These are phyloP conservation scores for Nibea albiflora DNA, from an alignment of 2,113 vertebrate species.

Conservation along the genomic window DNA sequence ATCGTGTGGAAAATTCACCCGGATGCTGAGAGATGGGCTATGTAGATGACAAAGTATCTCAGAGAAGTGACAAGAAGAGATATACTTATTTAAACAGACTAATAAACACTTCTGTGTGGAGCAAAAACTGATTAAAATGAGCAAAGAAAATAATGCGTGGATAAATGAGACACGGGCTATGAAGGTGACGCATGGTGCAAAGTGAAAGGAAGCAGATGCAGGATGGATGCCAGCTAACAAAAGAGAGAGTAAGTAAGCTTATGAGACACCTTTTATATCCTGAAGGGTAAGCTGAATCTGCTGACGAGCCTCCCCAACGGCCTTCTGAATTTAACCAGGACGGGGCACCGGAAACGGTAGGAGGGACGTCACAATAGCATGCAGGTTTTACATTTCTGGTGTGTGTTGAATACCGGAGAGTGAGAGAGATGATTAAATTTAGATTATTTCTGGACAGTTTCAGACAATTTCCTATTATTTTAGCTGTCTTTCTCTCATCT, in stretches of 20 bases:
- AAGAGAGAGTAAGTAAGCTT: neutral
- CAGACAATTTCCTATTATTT: no score
- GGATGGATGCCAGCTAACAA: no score
- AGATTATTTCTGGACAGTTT: neutral
- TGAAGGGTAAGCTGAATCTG: neutral
- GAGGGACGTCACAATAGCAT: neutral
- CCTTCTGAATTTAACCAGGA: neutral
- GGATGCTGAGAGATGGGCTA: slow-evolving; percentile 5
- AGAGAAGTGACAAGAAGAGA: neutral
- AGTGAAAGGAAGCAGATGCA: neutral
- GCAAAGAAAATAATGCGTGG: neutral
- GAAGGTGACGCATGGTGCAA: neutral
- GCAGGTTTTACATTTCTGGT: neutral
- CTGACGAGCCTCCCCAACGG: neutral
- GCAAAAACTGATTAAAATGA: neutral
- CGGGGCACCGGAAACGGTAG: neutral
- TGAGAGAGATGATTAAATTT: no score
- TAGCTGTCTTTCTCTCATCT: no score
- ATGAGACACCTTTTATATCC: neutral
- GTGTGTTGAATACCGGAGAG: neutral
- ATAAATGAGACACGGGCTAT: neutral
- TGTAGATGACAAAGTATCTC: neutral
- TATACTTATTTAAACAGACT: neutral
- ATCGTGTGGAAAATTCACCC: neutral
- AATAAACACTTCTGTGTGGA: neutral